Percentiles rank a stretch among this genome's conserved stretches.
Evolutionary conservation across 2,888 invertebrate genomes (phyloP).

Genomic region (Arrhopalites spinosus): DNA sequence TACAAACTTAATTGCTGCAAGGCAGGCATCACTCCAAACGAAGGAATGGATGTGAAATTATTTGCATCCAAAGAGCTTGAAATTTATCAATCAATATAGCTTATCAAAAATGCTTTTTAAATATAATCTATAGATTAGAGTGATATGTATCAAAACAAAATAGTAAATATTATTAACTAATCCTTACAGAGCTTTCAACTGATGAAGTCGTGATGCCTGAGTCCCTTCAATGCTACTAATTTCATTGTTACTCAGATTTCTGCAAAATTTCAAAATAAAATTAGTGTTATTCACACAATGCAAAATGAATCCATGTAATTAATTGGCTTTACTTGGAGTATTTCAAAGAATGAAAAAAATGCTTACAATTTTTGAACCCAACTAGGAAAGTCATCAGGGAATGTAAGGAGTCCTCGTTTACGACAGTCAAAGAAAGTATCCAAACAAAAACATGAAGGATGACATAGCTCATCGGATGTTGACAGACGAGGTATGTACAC

Average conservation of each 20-base stretch:
- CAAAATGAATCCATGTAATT: background rate
- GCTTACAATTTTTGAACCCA: conserved; percentile 79
- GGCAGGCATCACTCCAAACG: conserved; percentile 58
- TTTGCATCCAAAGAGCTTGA: conserved; percentile 66
- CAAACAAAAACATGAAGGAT: conserved; percentile 69
- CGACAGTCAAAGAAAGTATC: conserved; percentile 77
- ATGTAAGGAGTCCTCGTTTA: conserved; percentile 69
- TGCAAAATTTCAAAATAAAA: conserved; percentile 58
- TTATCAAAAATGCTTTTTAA: background rate
- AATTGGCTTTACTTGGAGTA: background rate
- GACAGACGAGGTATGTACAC: background rate
- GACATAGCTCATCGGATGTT: conserved; percentile 45
- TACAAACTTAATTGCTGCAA: conserved; percentile 63
- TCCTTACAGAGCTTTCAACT: conserved; percentile 64
- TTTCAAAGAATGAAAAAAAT: conserved; percentile 28
- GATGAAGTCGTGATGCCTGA: conserved; percentile 62
- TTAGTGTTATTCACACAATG: conserved; percentile 57
- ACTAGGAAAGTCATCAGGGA: conserved; percentile 73
- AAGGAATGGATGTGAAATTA: conserved; percentile 65
- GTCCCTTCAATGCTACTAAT: conserved; percentile 62
- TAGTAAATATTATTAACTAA: conserved; percentile 56
- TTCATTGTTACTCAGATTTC: conserved; percentile 63
- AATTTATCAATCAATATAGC: background rate
- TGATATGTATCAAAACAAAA: background rate
- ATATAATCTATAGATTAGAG: background rate